Evolutionary conservation across 2,888 invertebrate species (phyloP), one percentile per base, ranked within the genome.

Genomic region (Tigriopus californicus): DNA sequence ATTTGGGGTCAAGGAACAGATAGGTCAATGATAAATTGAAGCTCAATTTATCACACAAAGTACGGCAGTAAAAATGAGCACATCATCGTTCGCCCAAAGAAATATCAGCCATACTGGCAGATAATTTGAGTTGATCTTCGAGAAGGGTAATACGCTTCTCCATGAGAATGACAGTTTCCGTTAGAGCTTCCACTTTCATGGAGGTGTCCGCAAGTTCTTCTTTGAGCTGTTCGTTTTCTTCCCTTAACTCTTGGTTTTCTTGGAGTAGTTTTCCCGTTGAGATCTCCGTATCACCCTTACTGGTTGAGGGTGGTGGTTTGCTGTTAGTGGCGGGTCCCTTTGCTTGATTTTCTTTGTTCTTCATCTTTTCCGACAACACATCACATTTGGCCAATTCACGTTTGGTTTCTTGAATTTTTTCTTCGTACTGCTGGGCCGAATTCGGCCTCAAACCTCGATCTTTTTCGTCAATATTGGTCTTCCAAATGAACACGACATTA

Each of bases 401-500:
- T 33, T 33, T 33, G 33, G 33, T 33, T 8, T 33, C 33, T 8
- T 33, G 33, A 8, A 33, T 33, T 33, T 33, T 33, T 33, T 33
- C 33, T 8, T 33, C 33, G 8, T 33, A 33, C 33, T 33, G 33
- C 33, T 33, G 3, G 33, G 33, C 33, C 33, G 33, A 33, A 33
- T 33, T 33, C 4, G 33, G 33, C 8, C 33, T 33, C 15, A 44
- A 18, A 5, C 18, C 44, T 18, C 18, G 60, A 62, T 33, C 44
- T 57, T 33, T 62, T 13, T 61, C 57, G 25, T 61, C 61, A 41
- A 65, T 57, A 52, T 64, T 63, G 4, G 63, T 59, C 41, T 65
- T 62, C 63, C 62, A 63, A 10, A 84, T 80, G 65, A 73, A 67
- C 60, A 80, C 73, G 76, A 84, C 79, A 67, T 80, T 80, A 73